Evolutionary conservation across 2,888 invertebrate species (phyloP).

Genomic region (Clitarchus hookeri): DNA sequence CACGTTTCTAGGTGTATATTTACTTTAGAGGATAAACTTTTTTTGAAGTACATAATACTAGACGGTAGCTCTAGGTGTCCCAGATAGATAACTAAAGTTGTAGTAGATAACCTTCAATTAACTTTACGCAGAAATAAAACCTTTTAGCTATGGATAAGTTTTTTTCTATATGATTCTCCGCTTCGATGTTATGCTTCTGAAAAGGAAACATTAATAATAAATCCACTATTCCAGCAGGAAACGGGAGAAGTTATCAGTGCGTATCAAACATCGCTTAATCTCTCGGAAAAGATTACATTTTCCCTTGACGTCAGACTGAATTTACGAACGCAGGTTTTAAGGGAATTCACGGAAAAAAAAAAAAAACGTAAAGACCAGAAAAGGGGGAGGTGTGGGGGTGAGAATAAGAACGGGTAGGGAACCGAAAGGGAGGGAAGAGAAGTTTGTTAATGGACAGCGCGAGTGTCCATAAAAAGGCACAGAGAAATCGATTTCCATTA

Average conservation of each 20-base stretch:
- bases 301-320: not conserved
- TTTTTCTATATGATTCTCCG: no score
- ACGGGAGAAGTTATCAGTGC: not conserved
- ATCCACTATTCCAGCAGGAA: not conserved
- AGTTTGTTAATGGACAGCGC: not conserved
- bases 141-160: no score
- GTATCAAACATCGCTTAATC: not conserved
- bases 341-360: not conserved
- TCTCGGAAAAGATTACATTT: slow-evolving; percentile 3
- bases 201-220: no score
- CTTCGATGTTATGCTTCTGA: no score
- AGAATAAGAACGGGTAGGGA: not conserved
- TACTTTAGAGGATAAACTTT: no score
- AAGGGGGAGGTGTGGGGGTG: not conserved
- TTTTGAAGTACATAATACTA: no score
- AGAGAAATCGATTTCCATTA: not conserved
- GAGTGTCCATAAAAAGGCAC: not conserved
- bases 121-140: no score
- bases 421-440: not conserved
- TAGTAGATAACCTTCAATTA: no score
- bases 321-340: not conserved
- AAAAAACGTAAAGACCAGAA: not conserved
- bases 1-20: no score
- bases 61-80: no score
- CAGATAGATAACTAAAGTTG: no score